A percentile compares a stretch with the other conserved stretches of the same genome.
Conservation (phyloP, 2,888 invertebrate genomes). For the Leucozona laternaria region DNA sequence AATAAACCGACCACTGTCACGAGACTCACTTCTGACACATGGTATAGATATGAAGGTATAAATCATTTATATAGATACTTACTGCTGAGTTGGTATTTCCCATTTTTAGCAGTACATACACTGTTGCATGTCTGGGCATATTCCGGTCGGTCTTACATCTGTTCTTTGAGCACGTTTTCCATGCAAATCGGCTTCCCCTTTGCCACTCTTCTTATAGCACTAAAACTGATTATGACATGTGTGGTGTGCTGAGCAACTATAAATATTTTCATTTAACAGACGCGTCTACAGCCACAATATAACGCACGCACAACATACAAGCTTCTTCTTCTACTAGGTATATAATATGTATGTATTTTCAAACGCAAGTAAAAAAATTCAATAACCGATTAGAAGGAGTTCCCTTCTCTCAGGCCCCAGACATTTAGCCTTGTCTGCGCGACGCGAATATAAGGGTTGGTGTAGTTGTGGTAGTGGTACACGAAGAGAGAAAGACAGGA, state of each 20-base stretch:
- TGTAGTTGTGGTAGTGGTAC: neutral
- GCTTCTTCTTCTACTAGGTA: neutral
- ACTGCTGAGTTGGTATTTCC: neutral
- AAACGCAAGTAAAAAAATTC: conserved; percentile 28
- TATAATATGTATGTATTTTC: neutral
- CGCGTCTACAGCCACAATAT: conserved; percentile 44
- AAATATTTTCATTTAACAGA: conserved; percentile 53
- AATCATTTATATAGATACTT: neutral
- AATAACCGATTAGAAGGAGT: conserved; percentile 63
- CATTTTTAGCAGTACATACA: conserved; percentile 14
- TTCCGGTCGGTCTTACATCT: conserved; percentile 52
- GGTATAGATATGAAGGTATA: neutral
- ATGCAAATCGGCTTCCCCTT: conserved; percentile 19
- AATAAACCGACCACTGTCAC: conserved; percentile 59
- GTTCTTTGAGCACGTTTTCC: conserved; percentile 32
- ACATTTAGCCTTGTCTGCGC: conserved; percentile 52
- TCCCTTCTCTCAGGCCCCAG: conserved; percentile 43
- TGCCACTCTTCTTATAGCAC: neutral
- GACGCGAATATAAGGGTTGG: conserved; percentile 41
- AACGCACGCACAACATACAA: conserved; percentile 44
- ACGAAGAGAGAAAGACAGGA: conserved; percentile 24
- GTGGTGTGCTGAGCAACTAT: conserved; percentile 29
- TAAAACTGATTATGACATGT: conserved; percentile 37
- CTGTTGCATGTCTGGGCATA: conserved; percentile 59
- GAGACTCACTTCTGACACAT: conserved; percentile 58